phyloP scores from a whole-genome alignment of 2,888 invertebrate species.

The Lysandra coridon region DNA sequence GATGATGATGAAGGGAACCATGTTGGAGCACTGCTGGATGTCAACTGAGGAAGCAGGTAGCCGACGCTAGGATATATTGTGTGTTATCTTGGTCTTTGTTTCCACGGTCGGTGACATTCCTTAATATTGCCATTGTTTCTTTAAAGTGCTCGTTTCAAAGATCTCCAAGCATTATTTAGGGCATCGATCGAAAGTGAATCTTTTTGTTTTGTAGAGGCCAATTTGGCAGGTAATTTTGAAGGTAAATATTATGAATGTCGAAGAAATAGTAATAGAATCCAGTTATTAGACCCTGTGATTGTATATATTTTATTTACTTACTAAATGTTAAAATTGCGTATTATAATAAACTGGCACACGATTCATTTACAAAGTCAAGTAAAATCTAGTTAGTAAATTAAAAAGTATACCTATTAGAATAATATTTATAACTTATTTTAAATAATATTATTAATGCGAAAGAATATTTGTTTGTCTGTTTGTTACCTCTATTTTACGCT shows the following conservation, averaged over 20 bases:
- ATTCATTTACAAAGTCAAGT: too few relatives aligned
- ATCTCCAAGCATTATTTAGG: not conserved
- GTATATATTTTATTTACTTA: too few relatives aligned
- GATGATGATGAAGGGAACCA: constrained; percentile 57
- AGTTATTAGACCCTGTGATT: too few relatives aligned
- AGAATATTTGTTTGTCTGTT: too few relatives aligned
- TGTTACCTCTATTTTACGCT: too few relatives aligned
- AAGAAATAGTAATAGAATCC: not conserved
- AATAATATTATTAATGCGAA: too few relatives aligned
- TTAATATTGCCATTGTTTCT: constrained; percentile 72
- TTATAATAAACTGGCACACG: too few relatives aligned
- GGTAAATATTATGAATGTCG: not conserved
- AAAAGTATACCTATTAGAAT: too few relatives aligned
- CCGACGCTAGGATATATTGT: constrained; percentile 64
- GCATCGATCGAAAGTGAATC: constrained; percentile 26
- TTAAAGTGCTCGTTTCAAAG: constrained; percentile 39
- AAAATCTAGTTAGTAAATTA: too few relatives aligned
- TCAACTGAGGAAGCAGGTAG: constrained; percentile 59
- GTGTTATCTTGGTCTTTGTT: constrained; percentile 77
- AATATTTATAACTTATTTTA: too few relatives aligned
- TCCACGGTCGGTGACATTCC: constrained; percentile 76
- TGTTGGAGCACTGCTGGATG: constrained; percentile 48
- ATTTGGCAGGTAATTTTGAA: constrained; percentile 2
- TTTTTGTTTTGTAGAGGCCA: not conserved
- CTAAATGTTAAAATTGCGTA: too few relatives aligned